phyloP scores from a whole-genome alignment of 2,888 invertebrate species.

The Schizotus pectinicornis region DNA sequence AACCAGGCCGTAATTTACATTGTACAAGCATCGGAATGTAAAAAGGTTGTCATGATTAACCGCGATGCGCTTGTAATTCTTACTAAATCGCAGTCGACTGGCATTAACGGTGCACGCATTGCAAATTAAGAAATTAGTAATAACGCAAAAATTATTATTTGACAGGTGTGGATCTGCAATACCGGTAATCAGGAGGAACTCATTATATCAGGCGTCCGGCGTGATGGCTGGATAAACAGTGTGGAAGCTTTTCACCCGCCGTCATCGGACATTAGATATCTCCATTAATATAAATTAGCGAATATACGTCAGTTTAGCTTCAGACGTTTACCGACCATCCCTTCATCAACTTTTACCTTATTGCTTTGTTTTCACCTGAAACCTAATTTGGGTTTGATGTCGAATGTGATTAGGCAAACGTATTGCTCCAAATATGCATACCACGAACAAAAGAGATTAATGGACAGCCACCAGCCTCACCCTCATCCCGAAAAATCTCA shows the following conservation, averaged over 20 bases:
- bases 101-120: constrained; percentile 10
- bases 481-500: not conserved
- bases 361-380: constrained; percentile 47
- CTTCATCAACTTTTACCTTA: constrained; percentile 42
- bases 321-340: constrained; percentile 36
- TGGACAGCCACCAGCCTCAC: constrained; percentile 16
- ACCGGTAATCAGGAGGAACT: constrained; percentile 52
- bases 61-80: constrained; percentile 19
- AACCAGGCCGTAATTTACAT: constrained; percentile 42
- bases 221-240: constrained; percentile 52
- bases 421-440: constrained; percentile 28
- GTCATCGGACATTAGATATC: constrained; percentile 53
- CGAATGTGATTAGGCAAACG: constrained; percentile 35
- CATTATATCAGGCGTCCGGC: constrained; percentile 54
- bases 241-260: constrained; percentile 43
- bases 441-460: constrained; percentile 24
- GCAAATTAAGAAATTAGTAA: too few species aligned
- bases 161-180: constrained; percentile 41
- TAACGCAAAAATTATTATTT: constrained; percentile 9
- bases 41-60: constrained; percentile 32
- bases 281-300: constrained; percentile 57
- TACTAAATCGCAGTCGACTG: constrained; percentile 11
- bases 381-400: constrained; percentile 44
- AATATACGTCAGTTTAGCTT: constrained; percentile 45
- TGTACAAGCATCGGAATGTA: constrained; percentile 32